Base-by-base conservation (phyloP, 2,797 vertebrate species). In the Loriculus beryllinus region DNA sequence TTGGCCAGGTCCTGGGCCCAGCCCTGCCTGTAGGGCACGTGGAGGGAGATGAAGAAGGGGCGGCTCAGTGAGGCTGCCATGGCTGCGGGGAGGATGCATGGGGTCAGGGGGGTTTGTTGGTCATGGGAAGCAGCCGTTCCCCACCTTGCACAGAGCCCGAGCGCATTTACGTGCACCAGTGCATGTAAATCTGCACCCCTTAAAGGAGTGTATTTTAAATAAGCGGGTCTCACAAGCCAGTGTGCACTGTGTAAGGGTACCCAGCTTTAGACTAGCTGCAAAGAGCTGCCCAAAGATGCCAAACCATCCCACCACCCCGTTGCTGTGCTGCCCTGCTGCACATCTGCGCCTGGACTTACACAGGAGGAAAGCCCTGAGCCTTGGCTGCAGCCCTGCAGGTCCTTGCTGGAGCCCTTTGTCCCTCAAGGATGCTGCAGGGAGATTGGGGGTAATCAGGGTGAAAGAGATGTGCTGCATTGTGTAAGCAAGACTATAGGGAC, bases 31-130 rank as follows among this genome's bases (percentile, higher is more conserved):
- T 97, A 97, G 10, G 97, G 97, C 80, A 99, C 97, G 47, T 99
- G 98, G 76, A 99, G 97, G 4, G 98, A 98, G 92, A 99, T 96
- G 96, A 99, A 99, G 94, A 98, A 98, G 63, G 99, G 93, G 35
- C 98, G 98, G 87, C 91, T 97, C 96, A 98, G 94, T 51, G 39
- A 95, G 21, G 97, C 98, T 67, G 98, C 98, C 99, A 99, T 99
- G 72, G 83, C 75, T 95, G 92, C 0, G 0, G 67, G 93, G 77
- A 92, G 86, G 84, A 91, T 0, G 31, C 13, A 60, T 0, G 17
- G 37, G 33, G 33, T 95, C 78, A 96, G 68, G 16, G 45, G 18
- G 12, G 7, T 7, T 75, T 33, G 12, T 43, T 31, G 57, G 37
- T 23, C 2, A 3, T 0, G 7, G 49, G 25, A 40, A 67, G 52